Percentiles rank a stretch among this genome's conserved stretches.
These are phyloP conservation scores for Philopotamus ludificatus DNA, from an alignment of 1,140 invertebrate genomes.

Conservation along the genomic window DNA sequence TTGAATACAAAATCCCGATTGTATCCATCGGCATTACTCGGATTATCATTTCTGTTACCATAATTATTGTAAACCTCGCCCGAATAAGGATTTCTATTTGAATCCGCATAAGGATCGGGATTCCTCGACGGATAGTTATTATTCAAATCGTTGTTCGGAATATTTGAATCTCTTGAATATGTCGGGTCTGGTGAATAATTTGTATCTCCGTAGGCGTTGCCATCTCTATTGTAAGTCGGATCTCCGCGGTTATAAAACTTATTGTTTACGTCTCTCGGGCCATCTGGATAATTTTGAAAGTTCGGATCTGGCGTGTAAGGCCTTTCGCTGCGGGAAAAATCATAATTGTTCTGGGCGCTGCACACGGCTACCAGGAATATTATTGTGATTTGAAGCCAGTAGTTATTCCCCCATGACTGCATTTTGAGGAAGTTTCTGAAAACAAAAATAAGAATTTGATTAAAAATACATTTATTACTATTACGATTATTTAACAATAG, in stretches of 20 bases:
- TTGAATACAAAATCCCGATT: slow-evolving; percentile 40
- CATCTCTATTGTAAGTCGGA: slow-evolving; percentile 27
- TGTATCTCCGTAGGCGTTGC: slow-evolving; percentile 33
- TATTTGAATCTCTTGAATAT: slow-evolving; percentile 31
- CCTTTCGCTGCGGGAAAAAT: slow-evolving; percentile 20
- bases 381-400: neutral
- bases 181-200: slow-evolving; percentile 19
- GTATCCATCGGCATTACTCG: slow-evolving; percentile 41
- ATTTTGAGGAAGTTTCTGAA: neutral
- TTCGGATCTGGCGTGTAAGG: slow-evolving; percentile 30
- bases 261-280: slow-evolving; percentile 44
- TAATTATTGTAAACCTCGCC: slow-evolving; percentile 21
- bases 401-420: slow-evolving; percentile 6
- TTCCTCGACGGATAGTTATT: slow-evolving; percentile 6
- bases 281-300: slow-evolving; percentile 37
- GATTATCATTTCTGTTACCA: slow-evolving; percentile 33
- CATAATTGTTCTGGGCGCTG: neutral
- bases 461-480: too few species aligned
- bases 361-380: neutral
- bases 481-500: too few species aligned
- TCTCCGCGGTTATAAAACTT: slow-evolving; percentile 44
- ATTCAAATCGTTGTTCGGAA: slow-evolving; percentile 29
- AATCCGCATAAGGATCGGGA: slow-evolving; percentile 13
- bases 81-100: slow-evolving; percentile 31
- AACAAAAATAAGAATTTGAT: neutral